Base-by-base conservation (phyloP, 1,140 invertebrate species). In the Drosophila grimshawi region DNA sequence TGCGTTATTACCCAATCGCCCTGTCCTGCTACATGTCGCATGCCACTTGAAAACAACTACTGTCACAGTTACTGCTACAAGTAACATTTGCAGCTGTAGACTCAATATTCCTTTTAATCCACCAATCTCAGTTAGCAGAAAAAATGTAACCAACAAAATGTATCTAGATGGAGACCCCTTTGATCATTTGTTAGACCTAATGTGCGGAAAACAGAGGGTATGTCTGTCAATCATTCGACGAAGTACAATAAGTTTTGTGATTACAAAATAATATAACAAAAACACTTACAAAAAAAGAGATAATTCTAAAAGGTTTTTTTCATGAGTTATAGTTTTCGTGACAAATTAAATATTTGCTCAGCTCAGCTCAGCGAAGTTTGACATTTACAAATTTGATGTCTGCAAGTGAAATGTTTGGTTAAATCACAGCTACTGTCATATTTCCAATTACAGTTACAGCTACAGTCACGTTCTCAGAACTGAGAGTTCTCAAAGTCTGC, bases 1-100 rank as follows among this genome's bases (percentile, higher is more conserved):
- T 19, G 2, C 19, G 19, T 19, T 19, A 19, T 60, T 41, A 55
- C 64, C 41, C 49, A 72, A 52, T 60, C 63, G 53, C 55, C 7
- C 5, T 37, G 53, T 46, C 10, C 5, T 37, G 60, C 5, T 37
- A 32, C 29, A 10, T 29, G 8, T 32, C 37, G 30, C 45, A 67
- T 70, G 27, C 41, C 39, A 32, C n/a, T 11, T 30, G 19, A 19
- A 19, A 48, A 35, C 48, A 53, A 49, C 52, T 41, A 52, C 43
- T 27, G 45, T n/a, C 48, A 19, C 35, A 41, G 10, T 33, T n/a
- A 11, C 5, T 1, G 19, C 19, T 19, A 19, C 0, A 19, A 30
- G 0, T 43, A 2, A 7, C 33, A 53, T 52, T 49, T 8, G 19
- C 19, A 19, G 19, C 19, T 19, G 19, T 19, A 19, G 19, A 19